Conservation (phyloP, 2,888 invertebrate species). For the Xestia c-nigrum region DNA sequence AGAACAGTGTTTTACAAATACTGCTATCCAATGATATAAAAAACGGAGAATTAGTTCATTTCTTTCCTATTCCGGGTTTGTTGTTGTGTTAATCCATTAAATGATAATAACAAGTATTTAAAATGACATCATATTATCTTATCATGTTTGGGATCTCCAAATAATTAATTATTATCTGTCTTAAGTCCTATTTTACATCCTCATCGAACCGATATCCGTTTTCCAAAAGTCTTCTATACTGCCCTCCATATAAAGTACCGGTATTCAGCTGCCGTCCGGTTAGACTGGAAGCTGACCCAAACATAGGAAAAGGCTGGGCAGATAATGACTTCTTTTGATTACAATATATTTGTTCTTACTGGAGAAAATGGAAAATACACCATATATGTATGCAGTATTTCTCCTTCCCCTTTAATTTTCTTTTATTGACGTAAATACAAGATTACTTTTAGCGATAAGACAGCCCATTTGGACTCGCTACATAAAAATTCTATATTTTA, state of each 20-base stretch:
- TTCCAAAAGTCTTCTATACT: background rate
- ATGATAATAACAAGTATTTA: slow-evolving; percentile 8
- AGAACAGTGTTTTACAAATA: background rate
- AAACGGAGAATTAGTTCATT: background rate
- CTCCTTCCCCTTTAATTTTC: background rate
- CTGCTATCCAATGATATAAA: background rate
- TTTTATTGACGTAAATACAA: background rate
- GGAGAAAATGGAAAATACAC: background rate
- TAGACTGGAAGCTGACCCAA: too few relatives aligned
- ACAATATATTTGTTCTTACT: background rate
- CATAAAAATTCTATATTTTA: background rate
- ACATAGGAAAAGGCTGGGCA: too few relatives aligned
- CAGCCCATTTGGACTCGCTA: background rate
- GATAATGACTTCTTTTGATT: background rate
- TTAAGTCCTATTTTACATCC: slow-evolving; percentile 19
- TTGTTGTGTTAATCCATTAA: background rate
- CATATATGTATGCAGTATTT: background rate
- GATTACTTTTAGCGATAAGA: background rate
- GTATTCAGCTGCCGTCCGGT: too few relatives aligned
- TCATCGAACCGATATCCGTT: slow-evolving; percentile 9
- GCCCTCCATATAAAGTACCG: too few relatives aligned
- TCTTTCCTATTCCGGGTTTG: slow-evolving; percentile 3
- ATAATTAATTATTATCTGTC: background rate
- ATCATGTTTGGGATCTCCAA: slow-evolving; percentile 17
- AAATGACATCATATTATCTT: background rate